These are phyloP conservation scores for Spinus pinus DNA, from an alignment of 2,797 vertebrate species.

Conservation along the genomic window DNA sequence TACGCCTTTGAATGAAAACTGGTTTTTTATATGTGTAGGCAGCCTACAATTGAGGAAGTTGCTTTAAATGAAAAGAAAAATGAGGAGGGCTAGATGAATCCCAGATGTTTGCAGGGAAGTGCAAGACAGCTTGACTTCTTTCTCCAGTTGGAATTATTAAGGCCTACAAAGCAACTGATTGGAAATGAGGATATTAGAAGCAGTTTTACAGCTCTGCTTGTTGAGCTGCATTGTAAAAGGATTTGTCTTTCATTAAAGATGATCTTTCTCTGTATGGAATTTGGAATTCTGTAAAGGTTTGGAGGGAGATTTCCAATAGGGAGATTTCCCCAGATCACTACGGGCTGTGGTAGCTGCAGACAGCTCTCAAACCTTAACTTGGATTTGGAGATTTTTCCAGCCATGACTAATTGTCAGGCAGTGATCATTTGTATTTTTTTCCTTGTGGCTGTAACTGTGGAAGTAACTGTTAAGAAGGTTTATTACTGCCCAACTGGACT, in stretches of 20 bases:
- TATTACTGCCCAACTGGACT: not conserved
- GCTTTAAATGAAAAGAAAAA: not conserved
- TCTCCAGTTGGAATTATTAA: not conserved
- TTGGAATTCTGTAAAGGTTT: not conserved
- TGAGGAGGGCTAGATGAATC: not conserved
- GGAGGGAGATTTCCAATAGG: not conserved
- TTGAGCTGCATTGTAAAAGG: not conserved
- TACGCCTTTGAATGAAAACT: not conserved
- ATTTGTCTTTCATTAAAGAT: not conserved
- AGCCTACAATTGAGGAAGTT: not conserved
- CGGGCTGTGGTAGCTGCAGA: not conserved
- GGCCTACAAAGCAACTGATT: fast-evolving
- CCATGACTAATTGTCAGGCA: not conserved
- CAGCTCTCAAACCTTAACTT: not conserved
- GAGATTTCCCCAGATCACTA: not conserved
- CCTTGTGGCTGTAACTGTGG: not conserved
- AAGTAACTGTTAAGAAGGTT: not conserved
- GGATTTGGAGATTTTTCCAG: not conserved
- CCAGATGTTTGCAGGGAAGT: not conserved
- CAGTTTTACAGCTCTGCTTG: not conserved
- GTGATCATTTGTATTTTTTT: not conserved
- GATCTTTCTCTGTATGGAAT: not conserved
- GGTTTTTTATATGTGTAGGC: not conserved
- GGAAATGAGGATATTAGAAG: not conserved
- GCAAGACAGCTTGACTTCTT: not conserved